Evolutionary conservation across 92 coral and sea anemone genomes (phyloP).

Genomic region (Hydrozoanthus gracilis): DNA sequence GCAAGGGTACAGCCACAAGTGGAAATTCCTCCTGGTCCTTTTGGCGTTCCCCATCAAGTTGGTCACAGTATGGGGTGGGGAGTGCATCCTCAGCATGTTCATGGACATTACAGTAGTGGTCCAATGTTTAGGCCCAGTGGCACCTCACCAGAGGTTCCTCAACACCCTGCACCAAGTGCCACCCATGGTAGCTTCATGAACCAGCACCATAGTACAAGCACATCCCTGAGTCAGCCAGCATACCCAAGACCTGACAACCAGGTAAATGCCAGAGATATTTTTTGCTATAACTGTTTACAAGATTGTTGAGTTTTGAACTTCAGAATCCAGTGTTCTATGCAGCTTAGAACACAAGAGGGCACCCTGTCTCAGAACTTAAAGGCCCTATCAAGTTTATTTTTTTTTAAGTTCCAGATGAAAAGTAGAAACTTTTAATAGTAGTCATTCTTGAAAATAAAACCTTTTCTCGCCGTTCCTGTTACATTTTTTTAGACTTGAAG

Average conservation of each 20-base stretch:
- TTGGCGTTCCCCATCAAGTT: conserved; percentile 27
- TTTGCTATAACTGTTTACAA: not conserved
- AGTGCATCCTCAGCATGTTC: not conserved
- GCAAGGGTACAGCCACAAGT: conserved; percentile 2
- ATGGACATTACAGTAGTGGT: not conserved
- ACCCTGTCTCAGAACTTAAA: too few relatives aligned
- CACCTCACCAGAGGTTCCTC: conserved; percentile 30
- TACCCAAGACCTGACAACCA: not conserved
- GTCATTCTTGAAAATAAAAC: too few relatives aligned
- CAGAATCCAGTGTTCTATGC: too few relatives aligned
- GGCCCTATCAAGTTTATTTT: too few relatives aligned
- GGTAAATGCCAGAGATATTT: not conserved
- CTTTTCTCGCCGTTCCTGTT: too few relatives aligned
- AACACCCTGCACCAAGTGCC: not conserved
- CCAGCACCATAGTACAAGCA: not conserved
- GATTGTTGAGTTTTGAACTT: too few relatives aligned
- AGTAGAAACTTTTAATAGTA: too few relatives aligned
- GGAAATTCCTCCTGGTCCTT: conserved; percentile 34
- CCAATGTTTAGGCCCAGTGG: not conserved
- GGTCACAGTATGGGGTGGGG: not conserved
- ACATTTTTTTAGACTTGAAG: too few relatives aligned
- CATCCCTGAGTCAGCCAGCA: not conserved
- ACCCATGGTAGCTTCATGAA: not conserved
- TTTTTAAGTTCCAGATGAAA: too few relatives aligned
- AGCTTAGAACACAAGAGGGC: too few relatives aligned